Evolutionary conservation across 2,888 invertebrate genomes (phyloP).

Genomic region (Arge pagana): DNA sequence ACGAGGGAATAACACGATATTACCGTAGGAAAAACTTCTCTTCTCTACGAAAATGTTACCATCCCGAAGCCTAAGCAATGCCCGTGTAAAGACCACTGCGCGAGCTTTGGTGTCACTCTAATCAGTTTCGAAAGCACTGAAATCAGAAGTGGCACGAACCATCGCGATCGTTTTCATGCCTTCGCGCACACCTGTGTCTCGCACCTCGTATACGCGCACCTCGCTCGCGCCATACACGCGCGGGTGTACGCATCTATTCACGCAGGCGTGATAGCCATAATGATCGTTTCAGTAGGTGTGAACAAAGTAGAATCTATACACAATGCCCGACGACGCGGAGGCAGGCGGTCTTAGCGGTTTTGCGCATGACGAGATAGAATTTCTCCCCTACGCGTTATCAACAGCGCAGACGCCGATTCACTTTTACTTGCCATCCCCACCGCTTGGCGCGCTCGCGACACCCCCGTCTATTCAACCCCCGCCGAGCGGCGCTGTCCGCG

Average conservation of each 20-base stretch:
- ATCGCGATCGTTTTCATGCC: no score
- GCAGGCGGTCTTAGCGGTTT: background rate
- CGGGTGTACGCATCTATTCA: constrained; percentile 11
- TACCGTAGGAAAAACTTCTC: no score
- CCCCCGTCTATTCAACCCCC: constrained; percentile 16
- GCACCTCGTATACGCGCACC: no score
- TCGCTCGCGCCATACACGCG: no score
- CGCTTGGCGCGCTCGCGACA: constrained; percentile 25
- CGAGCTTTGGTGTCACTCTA: no score
- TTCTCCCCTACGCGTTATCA: constrained; percentile 19
- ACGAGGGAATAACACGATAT: no score
- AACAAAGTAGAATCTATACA: constrained; percentile 41
- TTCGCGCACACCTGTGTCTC: no score
- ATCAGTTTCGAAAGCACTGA: constrained; percentile 20
- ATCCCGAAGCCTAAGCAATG: no score
- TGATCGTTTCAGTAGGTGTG: constrained; percentile 53
- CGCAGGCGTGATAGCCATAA: constrained; percentile 44
- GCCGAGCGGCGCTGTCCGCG: constrained; percentile 16
- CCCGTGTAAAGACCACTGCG: no score
- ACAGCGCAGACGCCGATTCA: constrained; percentile 49
- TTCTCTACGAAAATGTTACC: no score
- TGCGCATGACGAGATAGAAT: background rate
- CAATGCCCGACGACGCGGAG: constrained; percentile 1
- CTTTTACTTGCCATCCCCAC: constrained; percentile 35
- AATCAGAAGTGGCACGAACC: constrained; percentile 19